Conservation (phyloP, 2,113 vertebrate species). For the Trematomus loennbergii region DNA sequence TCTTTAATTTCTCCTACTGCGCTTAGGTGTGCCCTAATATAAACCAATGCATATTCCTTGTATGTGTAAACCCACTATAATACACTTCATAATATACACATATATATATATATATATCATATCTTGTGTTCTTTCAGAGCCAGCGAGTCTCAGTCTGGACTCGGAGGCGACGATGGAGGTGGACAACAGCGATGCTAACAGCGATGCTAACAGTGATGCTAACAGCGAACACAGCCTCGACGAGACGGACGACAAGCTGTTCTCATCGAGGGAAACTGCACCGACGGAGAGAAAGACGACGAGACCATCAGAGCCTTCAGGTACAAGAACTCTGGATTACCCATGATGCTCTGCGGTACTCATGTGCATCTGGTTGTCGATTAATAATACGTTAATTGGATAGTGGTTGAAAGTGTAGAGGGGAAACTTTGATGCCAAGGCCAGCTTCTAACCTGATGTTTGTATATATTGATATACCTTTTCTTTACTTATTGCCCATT, state of each 20-base stretch:
- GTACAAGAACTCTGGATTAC: conserved; percentile 69
- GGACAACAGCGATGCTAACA: conserved; percentile 88
- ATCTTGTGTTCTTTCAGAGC: conserved; percentile 78
- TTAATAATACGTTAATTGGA: too few species aligned
- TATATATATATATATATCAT: too few species aligned
- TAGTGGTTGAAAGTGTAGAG: too few species aligned
- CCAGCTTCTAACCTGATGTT: too few species aligned
- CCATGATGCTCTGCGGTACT: background rate
- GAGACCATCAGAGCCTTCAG: conserved; percentile 91
- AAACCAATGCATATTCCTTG: too few species aligned
- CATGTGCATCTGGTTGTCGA: background rate
- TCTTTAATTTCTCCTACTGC: too few species aligned
- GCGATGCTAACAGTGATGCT: conserved; percentile 54
- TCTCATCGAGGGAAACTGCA: conserved; percentile 88
- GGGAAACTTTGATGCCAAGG: too few species aligned
- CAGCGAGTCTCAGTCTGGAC: conserved; percentile 89
- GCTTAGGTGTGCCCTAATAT: too few species aligned
- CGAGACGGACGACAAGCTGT: conserved; percentile 92
- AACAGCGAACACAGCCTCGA: conserved; percentile 85
- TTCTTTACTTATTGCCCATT: background rate
- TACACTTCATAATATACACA: too few species aligned
- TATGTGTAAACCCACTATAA: too few species aligned
- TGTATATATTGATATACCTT: too few species aligned
- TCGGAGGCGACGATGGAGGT: conserved; percentile 93
- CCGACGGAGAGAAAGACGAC: conserved; percentile 91